phyloP scores from a whole-genome alignment of 1,140 invertebrate species.

The Temnothorax longispinosus region DNA sequence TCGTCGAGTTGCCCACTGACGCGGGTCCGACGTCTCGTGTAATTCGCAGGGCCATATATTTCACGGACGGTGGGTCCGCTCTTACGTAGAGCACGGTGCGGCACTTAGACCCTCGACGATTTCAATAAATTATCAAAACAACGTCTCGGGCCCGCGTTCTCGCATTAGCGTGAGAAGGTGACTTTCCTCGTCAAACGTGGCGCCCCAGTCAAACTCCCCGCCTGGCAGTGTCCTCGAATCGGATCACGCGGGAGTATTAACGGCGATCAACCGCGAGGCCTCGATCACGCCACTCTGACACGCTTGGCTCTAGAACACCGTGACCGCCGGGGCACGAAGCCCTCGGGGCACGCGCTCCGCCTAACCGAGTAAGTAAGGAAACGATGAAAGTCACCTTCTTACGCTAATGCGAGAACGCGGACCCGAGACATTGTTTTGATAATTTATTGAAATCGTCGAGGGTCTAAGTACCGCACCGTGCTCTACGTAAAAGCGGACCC shows the following conservation, averaged over 20 bases:
- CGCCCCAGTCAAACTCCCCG: no score
- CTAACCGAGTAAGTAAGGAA: no score
- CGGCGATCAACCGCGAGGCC: no score
- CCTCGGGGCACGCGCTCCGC: no score
- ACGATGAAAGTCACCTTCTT: conserved; percentile 52
- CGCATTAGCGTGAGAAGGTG: conserved; percentile 74
- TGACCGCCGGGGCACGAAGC: no score
- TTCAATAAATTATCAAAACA: conserved; percentile 80
- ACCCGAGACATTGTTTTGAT: conserved; percentile 72
- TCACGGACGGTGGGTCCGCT: conserved; percentile 65
- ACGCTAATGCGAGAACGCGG: conserved; percentile 70
- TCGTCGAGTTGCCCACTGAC: conserved; percentile 63
- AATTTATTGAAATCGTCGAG: conserved; percentile 80
- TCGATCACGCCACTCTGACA: no score
- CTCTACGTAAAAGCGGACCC: conserved; percentile 59
- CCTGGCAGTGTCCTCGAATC: no score
- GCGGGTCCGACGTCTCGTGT: conserved; percentile 75
- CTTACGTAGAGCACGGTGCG: conserved; percentile 49
- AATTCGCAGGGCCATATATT: conserved; percentile 77
- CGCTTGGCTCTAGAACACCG: no score
- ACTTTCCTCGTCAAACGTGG: no score
- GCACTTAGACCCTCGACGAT: conserved; percentile 75
- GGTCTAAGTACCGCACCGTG: conserved; percentile 65
- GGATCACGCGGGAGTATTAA: no score
- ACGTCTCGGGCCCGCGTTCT: conserved; percentile 63